These are phyloP conservation scores for Dascillus cervinus DNA, from an alignment of 2,888 invertebrate genomes.

Conservation along the genomic window DNA sequence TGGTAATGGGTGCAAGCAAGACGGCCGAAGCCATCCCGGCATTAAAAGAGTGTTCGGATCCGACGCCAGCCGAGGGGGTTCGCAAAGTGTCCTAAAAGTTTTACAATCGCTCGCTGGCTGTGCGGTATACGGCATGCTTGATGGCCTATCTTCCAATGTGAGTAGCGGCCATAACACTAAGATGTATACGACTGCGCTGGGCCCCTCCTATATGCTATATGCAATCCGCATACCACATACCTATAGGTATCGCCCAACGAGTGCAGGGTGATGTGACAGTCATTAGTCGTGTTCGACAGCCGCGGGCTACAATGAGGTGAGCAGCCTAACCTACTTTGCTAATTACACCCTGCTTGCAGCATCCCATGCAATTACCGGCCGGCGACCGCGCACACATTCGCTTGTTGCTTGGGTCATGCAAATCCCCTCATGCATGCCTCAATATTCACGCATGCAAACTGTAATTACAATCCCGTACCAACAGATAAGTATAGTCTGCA, in stretches of 20 bases:
- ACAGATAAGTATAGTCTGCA: too few relatives aligned
- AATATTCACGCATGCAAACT: slow-evolving; percentile 11
- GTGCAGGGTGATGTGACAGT: slow-evolving; percentile 42
- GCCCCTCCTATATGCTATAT: slow-evolving; percentile 44
- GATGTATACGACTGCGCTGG: slow-evolving; percentile 58
- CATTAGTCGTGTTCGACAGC: slow-evolving; percentile 44
- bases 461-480: too few relatives aligned
- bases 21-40: slow-evolving; percentile 35
- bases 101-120: slow-evolving; percentile 51
- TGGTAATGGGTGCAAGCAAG: slow-evolving; percentile 30
- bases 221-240: slow-evolving; percentile 44
- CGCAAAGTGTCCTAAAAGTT: slow-evolving; percentile 57
- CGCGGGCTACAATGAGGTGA: slow-evolving; percentile 39
- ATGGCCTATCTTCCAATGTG: slow-evolving; percentile 61
- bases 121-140: slow-evolving; percentile 50
- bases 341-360: slow-evolving; percentile 31
- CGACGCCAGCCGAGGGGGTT: slow-evolving; percentile 34
- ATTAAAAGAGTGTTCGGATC: slow-evolving; percentile 39
- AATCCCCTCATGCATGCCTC: slow-evolving; percentile 21
- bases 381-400: slow-evolving; percentile 20
- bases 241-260: slow-evolving; percentile 41
- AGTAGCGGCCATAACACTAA: slow-evolving; percentile 55
- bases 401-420: slow-evolving; percentile 29
- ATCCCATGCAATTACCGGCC: slow-evolving; percentile 27
- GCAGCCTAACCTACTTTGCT: slow-evolving; percentile 38